A percentile compares a stretch with the other conserved stretches of the same genome.
phyloP scores from a whole-genome alignment of 2,797 vertebrate species.

The Huso huso region DNA sequence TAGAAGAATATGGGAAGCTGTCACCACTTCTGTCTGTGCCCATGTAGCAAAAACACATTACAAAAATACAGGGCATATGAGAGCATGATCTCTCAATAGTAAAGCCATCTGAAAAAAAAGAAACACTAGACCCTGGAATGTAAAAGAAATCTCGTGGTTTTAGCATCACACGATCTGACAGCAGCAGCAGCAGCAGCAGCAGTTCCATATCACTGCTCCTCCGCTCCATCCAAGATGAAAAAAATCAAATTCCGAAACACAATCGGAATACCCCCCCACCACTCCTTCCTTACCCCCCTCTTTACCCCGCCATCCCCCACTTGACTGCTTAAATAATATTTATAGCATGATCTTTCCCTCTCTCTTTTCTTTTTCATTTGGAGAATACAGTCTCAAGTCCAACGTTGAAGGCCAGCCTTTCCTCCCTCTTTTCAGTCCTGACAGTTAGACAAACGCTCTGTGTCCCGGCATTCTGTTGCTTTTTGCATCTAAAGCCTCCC shows the following conservation, averaged over 20 bases:
- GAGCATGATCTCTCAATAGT: too few relatives aligned
- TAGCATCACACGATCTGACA: conserved; percentile 31
- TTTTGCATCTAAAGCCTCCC: conserved; percentile 58
- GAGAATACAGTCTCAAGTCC: conserved; percentile 46
- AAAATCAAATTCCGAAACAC: conserved; percentile 15
- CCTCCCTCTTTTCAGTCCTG: conserved; percentile 44
- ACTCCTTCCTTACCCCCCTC: conserved; percentile 29
- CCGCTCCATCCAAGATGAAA: conserved; percentile 25
- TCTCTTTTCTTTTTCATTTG: conserved; percentile 23
- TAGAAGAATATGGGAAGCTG: too few relatives aligned
- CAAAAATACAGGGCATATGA: too few relatives aligned
- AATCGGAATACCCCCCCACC: conserved; percentile 12
- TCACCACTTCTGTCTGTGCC: too few relatives aligned
- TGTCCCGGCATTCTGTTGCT: conserved; percentile 57
- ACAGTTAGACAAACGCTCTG: conserved; percentile 65
- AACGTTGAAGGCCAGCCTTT: conserved; percentile 46
- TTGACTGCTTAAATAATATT: conserved; percentile 51
- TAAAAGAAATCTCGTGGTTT: conserved; percentile 22
- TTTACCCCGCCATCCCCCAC: conserved; percentile 29
- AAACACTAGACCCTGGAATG: not conserved
- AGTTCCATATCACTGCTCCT: conserved; percentile 13
- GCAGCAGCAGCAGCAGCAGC: conserved; percentile 30
- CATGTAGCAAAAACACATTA: too few relatives aligned
- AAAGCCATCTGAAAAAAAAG: too few relatives aligned
- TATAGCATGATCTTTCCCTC: conserved; percentile 44